These are phyloP conservation scores for Penaeus indicus DNA, from an alignment of 1,140 invertebrate genomes.

Conservation along the genomic window DNA sequence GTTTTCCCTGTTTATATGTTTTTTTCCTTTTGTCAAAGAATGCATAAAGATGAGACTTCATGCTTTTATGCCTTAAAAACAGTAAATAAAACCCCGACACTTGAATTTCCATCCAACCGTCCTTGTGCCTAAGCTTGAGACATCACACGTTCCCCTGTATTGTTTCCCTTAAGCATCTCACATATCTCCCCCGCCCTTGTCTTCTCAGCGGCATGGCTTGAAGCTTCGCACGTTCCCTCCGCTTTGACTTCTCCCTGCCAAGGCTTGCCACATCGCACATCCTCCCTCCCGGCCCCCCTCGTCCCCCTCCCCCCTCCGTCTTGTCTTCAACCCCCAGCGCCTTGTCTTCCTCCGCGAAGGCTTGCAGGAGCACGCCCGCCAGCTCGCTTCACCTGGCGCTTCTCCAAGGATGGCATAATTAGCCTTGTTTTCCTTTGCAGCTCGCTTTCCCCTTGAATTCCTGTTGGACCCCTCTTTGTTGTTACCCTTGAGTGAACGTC, in stretches of 20 bases:
- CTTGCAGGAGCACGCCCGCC: constrained; percentile 16
- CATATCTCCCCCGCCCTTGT: too few relatives aligned
- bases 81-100: too few relatives aligned
- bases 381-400: constrained; percentile 35
- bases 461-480: constrained; percentile 27
- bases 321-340: not conserved
- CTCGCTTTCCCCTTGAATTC: constrained; percentile 30
- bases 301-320: not conserved
- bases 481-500: constrained; percentile 42
- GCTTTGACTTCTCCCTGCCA: constrained; percentile 2
- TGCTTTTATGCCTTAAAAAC: too few relatives aligned
- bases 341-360: constrained; percentile 2
- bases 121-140: too few relatives aligned
- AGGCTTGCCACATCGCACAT: not conserved
- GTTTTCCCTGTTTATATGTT: too few relatives aligned
- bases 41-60: too few relatives aligned
- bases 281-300: not conserved
- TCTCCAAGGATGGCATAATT: constrained; percentile 58
- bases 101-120: too few relatives aligned
- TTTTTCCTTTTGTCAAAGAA: too few relatives aligned
- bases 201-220: too few relatives aligned
- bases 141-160: too few relatives aligned
- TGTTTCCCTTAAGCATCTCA: too few relatives aligned
- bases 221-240: too few relatives aligned
- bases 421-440: constrained; percentile 55